These are phyloP conservation scores for Amphipyra tragopoginis DNA, from an alignment of 2,888 invertebrate genomes.

Conservation along the genomic window DNA sequence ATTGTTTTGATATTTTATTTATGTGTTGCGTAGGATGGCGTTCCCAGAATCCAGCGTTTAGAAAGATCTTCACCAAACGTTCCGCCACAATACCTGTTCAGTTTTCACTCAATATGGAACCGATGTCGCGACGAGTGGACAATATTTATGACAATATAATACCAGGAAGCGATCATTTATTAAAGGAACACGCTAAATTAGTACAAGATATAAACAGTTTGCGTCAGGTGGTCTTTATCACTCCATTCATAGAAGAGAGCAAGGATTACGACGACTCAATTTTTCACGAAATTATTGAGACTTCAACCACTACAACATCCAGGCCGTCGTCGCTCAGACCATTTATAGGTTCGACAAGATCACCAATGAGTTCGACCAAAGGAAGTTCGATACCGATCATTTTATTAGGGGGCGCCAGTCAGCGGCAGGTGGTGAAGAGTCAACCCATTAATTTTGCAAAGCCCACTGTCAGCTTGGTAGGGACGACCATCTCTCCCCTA, in stretches of 20 bases:
- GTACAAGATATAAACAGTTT: conserved; percentile 86
- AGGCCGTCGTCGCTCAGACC: conserved; percentile 18
- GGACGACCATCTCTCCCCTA: conserved; percentile 78
- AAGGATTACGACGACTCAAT: conserved; percentile 84
- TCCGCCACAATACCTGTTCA: conserved; percentile 39
- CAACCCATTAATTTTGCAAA: conserved; percentile 72
- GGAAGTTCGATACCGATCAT: conserved; percentile 75
- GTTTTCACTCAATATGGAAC: conserved; percentile 37
- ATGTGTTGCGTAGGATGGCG: conserved; percentile 61
- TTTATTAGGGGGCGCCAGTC: conserved; percentile 78
- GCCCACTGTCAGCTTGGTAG: conserved; percentile 77
- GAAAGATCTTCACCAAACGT: conserved; percentile 48
- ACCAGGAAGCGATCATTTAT: conserved; percentile 51
- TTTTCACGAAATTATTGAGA: conserved; percentile 82
- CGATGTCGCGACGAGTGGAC: conserved; percentile 38
- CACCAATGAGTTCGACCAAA: conserved; percentile 61
- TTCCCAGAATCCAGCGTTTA: conserved; percentile 45
- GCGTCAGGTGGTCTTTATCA: conserved; percentile 77
- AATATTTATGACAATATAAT: conserved; percentile 50
- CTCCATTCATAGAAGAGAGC: conserved; percentile 75
- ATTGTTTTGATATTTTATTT: conserved; percentile 15
- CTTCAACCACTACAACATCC: conserved; percentile 66
- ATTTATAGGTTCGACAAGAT: conserved; percentile 37
- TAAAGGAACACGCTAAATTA: conserved; percentile 84
- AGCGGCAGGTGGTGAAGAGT: conserved; percentile 72